Base-by-base conservation (phyloP, 1,140 invertebrate species). In the Micrasema minimum region DNA sequence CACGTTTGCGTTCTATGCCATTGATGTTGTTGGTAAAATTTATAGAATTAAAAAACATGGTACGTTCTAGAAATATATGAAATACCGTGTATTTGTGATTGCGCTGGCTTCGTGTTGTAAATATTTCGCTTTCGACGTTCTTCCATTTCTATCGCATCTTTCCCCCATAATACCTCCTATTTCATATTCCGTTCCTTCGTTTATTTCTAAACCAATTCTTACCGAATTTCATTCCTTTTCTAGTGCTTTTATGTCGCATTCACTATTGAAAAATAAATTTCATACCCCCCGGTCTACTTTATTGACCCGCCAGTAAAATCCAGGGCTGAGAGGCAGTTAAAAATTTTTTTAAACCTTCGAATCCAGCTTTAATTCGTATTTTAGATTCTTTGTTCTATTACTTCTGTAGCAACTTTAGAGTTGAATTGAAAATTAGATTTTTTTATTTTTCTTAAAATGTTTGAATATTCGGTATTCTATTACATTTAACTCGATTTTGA, bases 61-160 rank as follows among this genome's bases (percentile, higher is more conserved):
- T n/a, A n/a, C n/a, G n/a, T n/a, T n/a, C 48, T 68, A 31, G 26
- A 68, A 55, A 55, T 53, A 48, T 69, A 61, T 59, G 66, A 59
- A 67, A 61, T 61, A 35, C n/a, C 51, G 43, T 61, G 66, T 69
- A 37, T 59, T 43, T 61, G 46, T 61, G 53, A 69, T 69, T 69
- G 66, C 51, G 59, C 59, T 69, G 37, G 46, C 35, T 67, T 55
- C 12, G 43, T 22, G 20, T 45, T 14, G 26, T 67, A 67, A 53
- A 67, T 67, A 67, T 67, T 53, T 41, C 37, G 50, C 26, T 35
- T 67, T 53, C 50, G 16, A 53, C 51, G 10, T 67, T 16, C 35
- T 35, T 11, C 20, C 46, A 12, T 31, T 18, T 11, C 48, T 20
- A 18, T n/a, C 43, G 7, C 16, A 51, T n/a, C 53, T 18, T 10